Evolutionary conservation across 2,113 vertebrate genomes (phyloP).

Genomic region (Pogonocichla stellata): DNA sequence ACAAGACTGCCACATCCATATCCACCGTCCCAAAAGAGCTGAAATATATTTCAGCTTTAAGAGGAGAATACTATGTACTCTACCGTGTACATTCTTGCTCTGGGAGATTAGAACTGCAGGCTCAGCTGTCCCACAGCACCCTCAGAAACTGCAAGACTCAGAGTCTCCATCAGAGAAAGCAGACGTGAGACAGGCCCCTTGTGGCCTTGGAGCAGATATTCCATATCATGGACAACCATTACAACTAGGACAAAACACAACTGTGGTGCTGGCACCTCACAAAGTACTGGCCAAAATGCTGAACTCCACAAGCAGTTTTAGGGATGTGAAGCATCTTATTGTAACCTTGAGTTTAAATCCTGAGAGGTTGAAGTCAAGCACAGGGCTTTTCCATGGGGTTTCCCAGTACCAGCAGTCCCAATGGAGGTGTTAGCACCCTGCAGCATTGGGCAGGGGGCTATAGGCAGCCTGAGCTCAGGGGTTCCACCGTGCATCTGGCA

Average conservation of each 20-base stretch:
- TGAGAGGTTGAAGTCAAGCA: background rate
- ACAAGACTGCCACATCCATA: background rate
- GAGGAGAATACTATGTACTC: background rate
- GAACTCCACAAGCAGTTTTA: background rate
- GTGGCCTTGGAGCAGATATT: background rate
- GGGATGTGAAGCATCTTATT: background rate
- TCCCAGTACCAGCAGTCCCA: rapidly evolving
- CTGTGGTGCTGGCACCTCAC: background rate
- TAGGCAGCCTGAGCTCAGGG: background rate
- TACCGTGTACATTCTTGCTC: too few species aligned
- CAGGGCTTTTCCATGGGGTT: background rate
- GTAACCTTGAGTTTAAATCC: background rate
- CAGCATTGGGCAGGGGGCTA: background rate
- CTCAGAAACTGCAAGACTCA: background rate
- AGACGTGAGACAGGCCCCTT: background rate
- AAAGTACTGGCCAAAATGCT: background rate
- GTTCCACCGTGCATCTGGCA: background rate
- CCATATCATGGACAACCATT: background rate
- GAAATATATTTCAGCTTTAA: background rate
- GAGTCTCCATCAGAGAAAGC: background rate
- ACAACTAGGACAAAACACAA: background rate
- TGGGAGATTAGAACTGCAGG: background rate
- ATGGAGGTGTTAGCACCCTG: background rate
- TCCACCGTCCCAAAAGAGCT: background rate
- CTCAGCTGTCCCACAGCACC: background rate